Evolutionary conservation across 1,140 invertebrate genomes (phyloP), one percentile per base, ranked within the genome.

Genomic region (Cotesia vestalis): DNA sequence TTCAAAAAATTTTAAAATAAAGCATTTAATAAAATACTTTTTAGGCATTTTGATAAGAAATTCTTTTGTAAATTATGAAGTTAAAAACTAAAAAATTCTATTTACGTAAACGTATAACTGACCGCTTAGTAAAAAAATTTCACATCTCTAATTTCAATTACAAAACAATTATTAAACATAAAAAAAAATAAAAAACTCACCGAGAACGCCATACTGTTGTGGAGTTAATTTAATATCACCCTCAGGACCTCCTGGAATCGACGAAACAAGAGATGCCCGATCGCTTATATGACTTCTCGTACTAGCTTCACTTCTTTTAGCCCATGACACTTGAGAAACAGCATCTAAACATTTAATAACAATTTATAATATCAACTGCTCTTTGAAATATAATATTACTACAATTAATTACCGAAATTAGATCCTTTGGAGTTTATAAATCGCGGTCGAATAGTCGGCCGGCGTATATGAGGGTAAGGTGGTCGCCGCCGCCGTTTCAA

Each of bases 201-300:
- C 85, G 12, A 87, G 77, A 12, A 86, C 84, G n/a, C 85, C 85
- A 61, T 86, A 87, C 62, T 87, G 85, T 72, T 87, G 85, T n/a
- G 85, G 85, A n/a, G 85, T 86, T 46, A 87, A 78, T 72, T 68
- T 82, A 38, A 79, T 75, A 72, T 86, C 84, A 62, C 83, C 83
- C 73, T 87, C 83, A 8, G 78, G 72, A 72, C 80, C 84, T 69
- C 82, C 85, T 36, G 82, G 84, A 55, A 84, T 78, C n/a, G 85
- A 86, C 4, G 85, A 86, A 76, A 86, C 84, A 17, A 86, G 73
- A 9, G 85, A 86, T 62, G 78, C 83, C 70, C 82, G 76, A 75
- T 87, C 85, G 17, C 85, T 87, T 40, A 84, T 83, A 66, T 85
- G 83, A 82, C 85, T 87, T 11, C 80, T 78, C 68, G 80, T 85